Evolutionary conservation across 2,888 invertebrate species (phyloP), one percentile per base, ranked within the genome.

Genomic region (Troides helena): DNA sequence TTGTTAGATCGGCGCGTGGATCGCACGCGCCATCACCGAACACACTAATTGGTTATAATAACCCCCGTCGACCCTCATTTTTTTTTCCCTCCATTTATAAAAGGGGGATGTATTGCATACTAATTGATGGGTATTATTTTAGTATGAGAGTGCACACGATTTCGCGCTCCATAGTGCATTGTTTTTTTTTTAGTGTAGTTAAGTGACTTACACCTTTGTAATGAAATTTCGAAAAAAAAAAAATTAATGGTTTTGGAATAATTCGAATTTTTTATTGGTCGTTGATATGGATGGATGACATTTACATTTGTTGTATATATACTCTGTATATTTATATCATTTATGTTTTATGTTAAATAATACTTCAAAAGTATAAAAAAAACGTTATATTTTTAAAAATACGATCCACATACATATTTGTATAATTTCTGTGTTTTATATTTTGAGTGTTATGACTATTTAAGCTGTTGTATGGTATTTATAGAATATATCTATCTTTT

Each of bases 1-100:
- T 86, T 82, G 84, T 89, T 88, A 88, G 75, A 72, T 71, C 72
- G 83, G 72, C 88, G 84, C 87, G 89, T 88, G 90, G 72, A 72
- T 68, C 73, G 75, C 89, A 85, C 87, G 88, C 83, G 88, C 76
- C 75, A 76, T 74, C 77, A 68, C 77, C 78, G 76, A 79, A 78
- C 79, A 79, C 78, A 76, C 87, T 88, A 90, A 90, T 89, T 90
- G 88, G 84, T 85, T 84, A 85, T 85, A 85, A 90, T 87, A 85
- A 78, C 78, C 77, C 79, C 71, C 74, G 69, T 76, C 12, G 0
- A 18, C 53, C 53, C 53, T 53, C 53, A 6, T 53, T 53, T 53
- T 80, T 81, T 79, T 56, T 79, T 77, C 79, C 23, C 76, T 78
- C 62, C 71, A 71, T 69, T 65, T 21, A 30, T 21, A 21, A 23